Evolutionary conservation across 2,888 invertebrate genomes (phyloP).

Genomic region (Anticlea derivata): DNA sequence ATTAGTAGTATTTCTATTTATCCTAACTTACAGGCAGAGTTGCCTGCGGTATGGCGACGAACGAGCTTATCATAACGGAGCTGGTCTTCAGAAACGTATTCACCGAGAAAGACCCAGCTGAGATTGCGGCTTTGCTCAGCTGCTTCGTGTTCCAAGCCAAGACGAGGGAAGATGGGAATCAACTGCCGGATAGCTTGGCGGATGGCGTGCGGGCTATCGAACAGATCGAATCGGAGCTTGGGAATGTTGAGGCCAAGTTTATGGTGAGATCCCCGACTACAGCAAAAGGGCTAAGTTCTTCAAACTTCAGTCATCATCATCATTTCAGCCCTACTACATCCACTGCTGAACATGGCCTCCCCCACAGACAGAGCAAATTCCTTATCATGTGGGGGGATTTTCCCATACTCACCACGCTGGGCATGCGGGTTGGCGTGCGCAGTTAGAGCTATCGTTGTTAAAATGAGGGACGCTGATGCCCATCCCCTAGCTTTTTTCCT

Average conservation of each 20-base stretch:
- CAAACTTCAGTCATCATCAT: too few species aligned
- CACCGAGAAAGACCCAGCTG: constrained; percentile 92
- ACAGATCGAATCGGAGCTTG: constrained; percentile 87
- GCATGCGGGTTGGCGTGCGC: too few species aligned
- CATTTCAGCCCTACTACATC: too few species aligned
- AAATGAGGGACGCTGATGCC: too few species aligned
- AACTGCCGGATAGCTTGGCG: constrained; percentile 83
- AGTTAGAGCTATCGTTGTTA: too few species aligned
- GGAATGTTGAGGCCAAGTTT: constrained; percentile 85
- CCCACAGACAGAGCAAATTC: too few species aligned
- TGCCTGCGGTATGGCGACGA: constrained; percentile 81
- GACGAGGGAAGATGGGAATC: constrained; percentile 82
- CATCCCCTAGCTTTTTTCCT: too few species aligned
- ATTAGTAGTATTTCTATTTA: too few species aligned
- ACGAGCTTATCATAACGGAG: constrained; percentile 97
- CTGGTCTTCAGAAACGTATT: constrained; percentile 95
- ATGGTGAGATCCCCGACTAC: constrained; percentile 65
- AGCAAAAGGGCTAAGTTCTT: too few species aligned
- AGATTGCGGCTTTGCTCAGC: constrained; percentile 97
- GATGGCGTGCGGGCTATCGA: constrained; percentile 88
- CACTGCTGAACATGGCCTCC: too few species aligned
- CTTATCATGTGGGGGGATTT: too few species aligned
- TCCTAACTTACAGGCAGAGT: constrained; percentile 54
- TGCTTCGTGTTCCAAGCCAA: constrained; percentile 96
- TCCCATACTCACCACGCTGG: too few species aligned